phyloP scores from a whole-genome alignment of 2,797 vertebrate genomes.

The Aphelocoma californica region DNA sequence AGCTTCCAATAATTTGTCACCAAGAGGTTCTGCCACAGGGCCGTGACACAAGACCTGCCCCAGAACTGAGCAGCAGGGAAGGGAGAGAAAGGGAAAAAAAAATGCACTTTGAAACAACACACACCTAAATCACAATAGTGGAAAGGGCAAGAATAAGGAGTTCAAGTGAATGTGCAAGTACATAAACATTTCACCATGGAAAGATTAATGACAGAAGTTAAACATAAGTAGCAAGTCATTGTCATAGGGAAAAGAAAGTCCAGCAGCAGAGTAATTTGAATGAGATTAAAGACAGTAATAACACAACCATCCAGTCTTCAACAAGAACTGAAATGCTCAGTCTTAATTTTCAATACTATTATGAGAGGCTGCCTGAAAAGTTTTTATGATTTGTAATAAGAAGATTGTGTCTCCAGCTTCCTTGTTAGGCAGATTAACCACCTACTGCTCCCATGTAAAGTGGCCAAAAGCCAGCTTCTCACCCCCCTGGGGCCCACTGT shows the following conservation, averaged over 20 bases:
- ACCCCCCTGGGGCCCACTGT: not conserved
- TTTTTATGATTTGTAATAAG: slow-evolving; percentile 44
- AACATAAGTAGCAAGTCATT: slow-evolving; percentile 11
- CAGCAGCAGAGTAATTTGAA: slow-evolving; percentile 16
- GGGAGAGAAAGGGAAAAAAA: not conserved
- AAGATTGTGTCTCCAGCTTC: slow-evolving; percentile 45
- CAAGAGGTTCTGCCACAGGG: not conserved
- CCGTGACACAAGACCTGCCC: not conserved
- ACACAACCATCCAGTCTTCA: slow-evolving; percentile 10
- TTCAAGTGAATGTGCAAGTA: not conserved
- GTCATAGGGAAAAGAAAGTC: slow-evolving; percentile 34
- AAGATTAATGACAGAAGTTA: not conserved
- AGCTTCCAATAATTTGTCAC: not conserved
- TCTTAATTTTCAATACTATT: slow-evolving; percentile 42
- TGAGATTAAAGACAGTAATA: slow-evolving; percentile 53
- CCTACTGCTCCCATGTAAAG: slow-evolving; percentile 26
- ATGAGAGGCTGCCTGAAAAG: slow-evolving; percentile 42
- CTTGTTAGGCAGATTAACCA: slow-evolving; percentile 62
- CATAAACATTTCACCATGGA: not conserved
- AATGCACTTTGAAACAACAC: not conserved
- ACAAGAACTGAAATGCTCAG: slow-evolving; percentile 27
- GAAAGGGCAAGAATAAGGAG: not conserved
- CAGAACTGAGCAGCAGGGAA: not conserved
- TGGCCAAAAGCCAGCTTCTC: slow-evolving; percentile 33
- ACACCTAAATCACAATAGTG: not conserved